Evolutionary conservation across 92 coral and sea anemone genomes (phyloP), one percentile per base, ranked within the genome.

Genomic region (Paragorgia papillata): DNA sequence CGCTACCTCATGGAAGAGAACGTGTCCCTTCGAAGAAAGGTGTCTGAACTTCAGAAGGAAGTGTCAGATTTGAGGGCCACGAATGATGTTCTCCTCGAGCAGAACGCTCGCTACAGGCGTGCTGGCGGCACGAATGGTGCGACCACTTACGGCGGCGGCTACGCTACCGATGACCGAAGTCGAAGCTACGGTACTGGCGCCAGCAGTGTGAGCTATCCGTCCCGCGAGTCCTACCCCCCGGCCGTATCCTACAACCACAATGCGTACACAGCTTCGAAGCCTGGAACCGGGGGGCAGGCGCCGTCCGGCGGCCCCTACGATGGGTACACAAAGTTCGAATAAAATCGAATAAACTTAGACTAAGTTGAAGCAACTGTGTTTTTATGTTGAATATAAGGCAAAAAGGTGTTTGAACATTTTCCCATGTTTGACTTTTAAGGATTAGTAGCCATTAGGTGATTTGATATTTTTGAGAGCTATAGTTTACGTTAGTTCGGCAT

Each of bases 31-130:
- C 84, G 96, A 7, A 84, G 97, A 57, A 90, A 85, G 56, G 85
- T 95, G n/a, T 66, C 85, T 18, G 99, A 95, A 28, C 97, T 95
- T 14, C 99, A 95, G 64, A 95, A 91, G 54, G 97, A 95, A 74
- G 90, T 95, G n/a, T 69, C 89, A 1, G 97, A 89, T 69, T 79
- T 95, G 33, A 89, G 92, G 53, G 97, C 99, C 39, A 89, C 99
- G 30, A 95, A 95, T 64, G 99, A 95, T 71, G 93, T 91, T 40
- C 85, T 95, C 54, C 64, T 95, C 63, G 99, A 95, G 62, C 99
- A 95, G 69, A 95, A 95, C 84, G 99, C 99, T 22, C 89, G 91
- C 59, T 91, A 95, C 60, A 88, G 99, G 17, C 92, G 90, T 29
- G 81, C 92, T 1, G 83, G 88, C 14, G 76, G 88, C 19, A 70